Evolutionary conservation across 1,140 invertebrate species (phyloP), one percentile per base, ranked within the genome.

Genomic region (Orchesella cincta): DNA sequence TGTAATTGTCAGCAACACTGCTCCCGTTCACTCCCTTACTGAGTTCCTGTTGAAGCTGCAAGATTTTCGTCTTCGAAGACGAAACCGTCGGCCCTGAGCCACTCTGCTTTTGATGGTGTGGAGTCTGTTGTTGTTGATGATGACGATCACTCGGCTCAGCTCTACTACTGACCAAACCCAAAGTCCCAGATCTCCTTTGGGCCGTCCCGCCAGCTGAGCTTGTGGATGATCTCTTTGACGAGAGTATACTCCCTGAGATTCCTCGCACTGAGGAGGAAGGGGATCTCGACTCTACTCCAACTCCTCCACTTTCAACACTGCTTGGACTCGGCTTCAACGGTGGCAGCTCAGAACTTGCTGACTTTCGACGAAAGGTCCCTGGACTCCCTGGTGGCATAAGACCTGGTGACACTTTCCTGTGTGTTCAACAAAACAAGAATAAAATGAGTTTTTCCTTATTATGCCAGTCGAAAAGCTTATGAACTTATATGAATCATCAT

Each of bases 351-450:
- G 83, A 74, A 62, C 85, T 84, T 64, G 90, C 88, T 36, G 89
- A 88, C 83, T 88, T 90, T 78, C 90, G 88, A 1, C 90, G 88
- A 82, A 91, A 92, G 34, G 89, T 89, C 34, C 90, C 90, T 31
- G 89, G 88, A 28, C 88, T 89, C 74, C 90, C 89, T 18, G 88
- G 88, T 18, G 89, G 88, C 83, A 90, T 84, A 29, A 90, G 83
- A 78, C 90, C 90, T 73, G 89, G 88, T 1, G 88, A 88, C 51
- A 90, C 89, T 86, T 89, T 90, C 82, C 90, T 91, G 84, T 28
- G 73, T 39, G 1, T 35, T 29, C 74, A 75, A 34, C 73, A 81
- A 64, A 77, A 79, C 29, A 26, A 76, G n/a, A 26, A n/a, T 57
- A 75, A 2, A 75, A 2, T 16, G 5, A 29, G 26, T n/a, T n/a